Conservation (phyloP, 2,888 invertebrate genomes). For the Dryomyza anilis region DNA sequence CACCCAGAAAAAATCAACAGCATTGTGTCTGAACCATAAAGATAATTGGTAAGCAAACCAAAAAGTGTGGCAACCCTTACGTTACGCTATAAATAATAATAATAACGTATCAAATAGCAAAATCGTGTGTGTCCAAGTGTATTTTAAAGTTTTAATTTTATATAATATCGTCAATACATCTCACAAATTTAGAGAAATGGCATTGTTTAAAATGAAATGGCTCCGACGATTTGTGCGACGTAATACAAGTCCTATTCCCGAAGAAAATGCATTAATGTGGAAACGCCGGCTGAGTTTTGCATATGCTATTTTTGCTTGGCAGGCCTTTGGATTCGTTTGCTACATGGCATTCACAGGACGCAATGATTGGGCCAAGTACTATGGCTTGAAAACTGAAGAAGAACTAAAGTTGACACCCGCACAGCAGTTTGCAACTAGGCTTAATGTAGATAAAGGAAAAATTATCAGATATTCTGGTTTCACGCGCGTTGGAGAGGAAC, state of each 20-base stretch:
- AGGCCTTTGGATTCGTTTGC: conserved; percentile 70
- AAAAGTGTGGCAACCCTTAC: too few relatives aligned
- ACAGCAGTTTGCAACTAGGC: conserved; percentile 49
- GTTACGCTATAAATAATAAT: too few relatives aligned
- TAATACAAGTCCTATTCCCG: conserved; percentile 63
- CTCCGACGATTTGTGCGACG: conserved; percentile 63
- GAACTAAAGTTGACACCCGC: conserved; percentile 65
- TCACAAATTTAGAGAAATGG: conserved; percentile 47
- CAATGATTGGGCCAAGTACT: conserved; percentile 71
- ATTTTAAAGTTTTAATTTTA: too few relatives aligned
- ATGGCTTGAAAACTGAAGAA: conserved; percentile 69
- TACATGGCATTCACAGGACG: conserved; percentile 68
- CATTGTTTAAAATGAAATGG: conserved; percentile 63
- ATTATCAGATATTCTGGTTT: conserved; percentile 55
- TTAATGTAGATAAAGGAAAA: conserved; percentile 57
- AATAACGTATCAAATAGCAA: too few relatives aligned
- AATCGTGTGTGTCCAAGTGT: too few relatives aligned
- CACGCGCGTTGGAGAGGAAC: conserved; percentile 48
- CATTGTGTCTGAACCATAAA: too few relatives aligned
- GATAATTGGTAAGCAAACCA: too few relatives aligned
- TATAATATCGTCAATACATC: too few relatives aligned
- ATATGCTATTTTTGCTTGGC: conserved; percentile 74
- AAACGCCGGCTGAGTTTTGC: conserved; percentile 68
- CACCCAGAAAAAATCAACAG: too few relatives aligned
- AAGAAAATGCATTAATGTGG: conserved; percentile 66